Evolutionary conservation across 2,888 invertebrate species (phyloP).

Genomic region (Drosophila tanythrix): DNA sequence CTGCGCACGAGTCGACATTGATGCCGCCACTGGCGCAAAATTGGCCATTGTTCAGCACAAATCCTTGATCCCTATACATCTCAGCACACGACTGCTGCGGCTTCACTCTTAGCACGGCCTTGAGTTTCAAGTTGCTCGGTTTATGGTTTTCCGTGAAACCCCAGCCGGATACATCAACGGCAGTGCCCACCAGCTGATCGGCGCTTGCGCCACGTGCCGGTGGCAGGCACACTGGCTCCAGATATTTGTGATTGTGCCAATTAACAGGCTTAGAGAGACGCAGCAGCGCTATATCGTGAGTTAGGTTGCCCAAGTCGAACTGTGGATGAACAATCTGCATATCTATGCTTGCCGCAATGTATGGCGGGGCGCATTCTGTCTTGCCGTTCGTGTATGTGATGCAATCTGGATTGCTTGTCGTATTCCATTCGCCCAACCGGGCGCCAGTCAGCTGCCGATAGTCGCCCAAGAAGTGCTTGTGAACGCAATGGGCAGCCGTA

Average conservation of each 20-base stretch:
- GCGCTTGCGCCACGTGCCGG: constrained; percentile 29
- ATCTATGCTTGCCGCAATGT: constrained; percentile 87
- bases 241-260: constrained; percentile 73
- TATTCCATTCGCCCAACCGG: constrained; percentile 85
- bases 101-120: constrained; percentile 49
- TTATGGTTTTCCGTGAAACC: constrained; percentile 85
- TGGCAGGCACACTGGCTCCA: constrained; percentile 88
- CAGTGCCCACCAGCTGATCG: constrained; percentile 78
- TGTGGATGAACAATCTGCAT: constrained; percentile 87
- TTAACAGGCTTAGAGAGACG: constrained; percentile 86
- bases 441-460: constrained; percentile 85
- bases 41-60: constrained; percentile 32
- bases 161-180: constrained; percentile 87
- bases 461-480: constrained; percentile 86
- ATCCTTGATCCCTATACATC: constrained; percentile 2
- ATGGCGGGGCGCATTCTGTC: constrained; percentile 86
- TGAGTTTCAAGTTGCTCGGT: constrained; percentile 55
- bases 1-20: constrained; percentile 85
- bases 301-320: constrained; percentile 84
- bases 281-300: constrained; percentile 89
- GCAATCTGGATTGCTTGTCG: constrained; percentile 87
- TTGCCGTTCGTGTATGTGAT: constrained; percentile 73
- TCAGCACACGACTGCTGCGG: constrained; percentile 34
- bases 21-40: constrained; percentile 60
- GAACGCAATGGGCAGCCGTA: constrained; percentile 63